A percentile compares a stretch with the other conserved stretches of the same genome.
These are phyloP conservation scores for Folsomia manolachei DNA, from an alignment of 2,888 invertebrate genomes.

Conservation along the genomic window DNA sequence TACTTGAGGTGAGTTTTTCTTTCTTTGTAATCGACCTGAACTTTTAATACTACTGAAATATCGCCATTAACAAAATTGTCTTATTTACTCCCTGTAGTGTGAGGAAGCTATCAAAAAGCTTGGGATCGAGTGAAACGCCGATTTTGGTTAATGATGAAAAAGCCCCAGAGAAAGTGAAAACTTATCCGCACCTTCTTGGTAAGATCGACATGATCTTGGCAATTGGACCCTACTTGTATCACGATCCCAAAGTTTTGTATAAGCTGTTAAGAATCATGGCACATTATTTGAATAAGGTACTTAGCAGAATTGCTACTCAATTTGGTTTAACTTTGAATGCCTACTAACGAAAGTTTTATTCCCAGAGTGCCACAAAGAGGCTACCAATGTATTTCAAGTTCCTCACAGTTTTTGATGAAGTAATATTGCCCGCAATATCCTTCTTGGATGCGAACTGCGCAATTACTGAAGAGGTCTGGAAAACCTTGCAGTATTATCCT, in stretches of 20 bases:
- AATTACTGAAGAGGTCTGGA: conserved; percentile 94
- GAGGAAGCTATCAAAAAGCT: conserved; percentile 15
- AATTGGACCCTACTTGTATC: conserved; percentile 82
- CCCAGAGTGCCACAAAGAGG: conserved; percentile 51
- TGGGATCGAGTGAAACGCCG: conserved; percentile 19
- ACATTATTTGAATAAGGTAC: background rate
- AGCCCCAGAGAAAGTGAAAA: conserved; percentile 66
- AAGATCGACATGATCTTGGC: conserved; percentile 78
- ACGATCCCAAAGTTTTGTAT: conserved; percentile 84
- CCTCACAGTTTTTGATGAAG: conserved; percentile 79
- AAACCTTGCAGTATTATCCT: conserved; percentile 77
- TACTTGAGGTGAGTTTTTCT: conserved; percentile 69
- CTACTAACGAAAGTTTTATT: conserved; percentile 8
- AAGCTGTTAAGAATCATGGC: conserved; percentile 67
- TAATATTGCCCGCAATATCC: conserved; percentile 84
- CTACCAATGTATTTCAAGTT: conserved; percentile 73
- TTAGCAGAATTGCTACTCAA: conserved; percentile 3
- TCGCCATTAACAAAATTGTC: no score
- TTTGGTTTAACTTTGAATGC: background rate
- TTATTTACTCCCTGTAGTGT: background rate
- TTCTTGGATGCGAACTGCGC: conserved; percentile 92
- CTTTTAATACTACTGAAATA: background rate
- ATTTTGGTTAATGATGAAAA: conserved; percentile 51
- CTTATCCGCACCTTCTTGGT: conserved; percentile 70
- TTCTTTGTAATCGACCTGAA: background rate